Evolutionary conservation across 2,888 invertebrate genomes (phyloP), one percentile per base, ranked within the genome.

Genomic region (Pristionchus exspectatus): DNA sequence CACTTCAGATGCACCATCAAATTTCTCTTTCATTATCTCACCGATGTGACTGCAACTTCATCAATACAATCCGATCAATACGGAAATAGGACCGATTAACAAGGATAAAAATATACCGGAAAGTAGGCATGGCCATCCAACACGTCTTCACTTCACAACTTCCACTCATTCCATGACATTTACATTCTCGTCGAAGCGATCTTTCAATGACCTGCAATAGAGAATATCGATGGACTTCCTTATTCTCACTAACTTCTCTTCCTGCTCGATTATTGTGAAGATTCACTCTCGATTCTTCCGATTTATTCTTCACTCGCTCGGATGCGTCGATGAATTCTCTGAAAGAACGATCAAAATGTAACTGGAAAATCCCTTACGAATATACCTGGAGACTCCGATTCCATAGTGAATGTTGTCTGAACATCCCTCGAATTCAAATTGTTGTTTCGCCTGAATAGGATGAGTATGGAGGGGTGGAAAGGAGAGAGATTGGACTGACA

Each of bases 91-190:
- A 3, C 38, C 38, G 2, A 38, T 38, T 5, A 38, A 3, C 38
- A 38, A 38, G 38, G 38, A 38, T 38, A 38, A 38, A 38, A 38
- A 10, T 21, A 54, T 59, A 92, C 92, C 92, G 91, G 90, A 94
- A 94, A 0, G 92, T 85, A 33, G 98, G 98, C 94, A 98, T 96
- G 44, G 97, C 97, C 95, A 97, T 97, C 94, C 94, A 94, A 87
- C 94, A 94, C 0, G 94, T 94, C 59, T 91, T 92, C 91, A 94
- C 91, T 85, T 94, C 94, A 81, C 94, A 94, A 9, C 93, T 93
- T 18, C 94, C 94, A 90, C 93, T 93, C 91, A 94, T 93, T 50
- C 94, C 94, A 77, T 94, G 94, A 83, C 94, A 94, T 89, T 94
- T 94, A 90, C 94, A 94, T 81, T 94, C 93, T 72, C 92, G 92